Evolutionary conservation across 2,888 invertebrate genomes (phyloP).

Genomic region (Acanthoscelides obtectus): DNA sequence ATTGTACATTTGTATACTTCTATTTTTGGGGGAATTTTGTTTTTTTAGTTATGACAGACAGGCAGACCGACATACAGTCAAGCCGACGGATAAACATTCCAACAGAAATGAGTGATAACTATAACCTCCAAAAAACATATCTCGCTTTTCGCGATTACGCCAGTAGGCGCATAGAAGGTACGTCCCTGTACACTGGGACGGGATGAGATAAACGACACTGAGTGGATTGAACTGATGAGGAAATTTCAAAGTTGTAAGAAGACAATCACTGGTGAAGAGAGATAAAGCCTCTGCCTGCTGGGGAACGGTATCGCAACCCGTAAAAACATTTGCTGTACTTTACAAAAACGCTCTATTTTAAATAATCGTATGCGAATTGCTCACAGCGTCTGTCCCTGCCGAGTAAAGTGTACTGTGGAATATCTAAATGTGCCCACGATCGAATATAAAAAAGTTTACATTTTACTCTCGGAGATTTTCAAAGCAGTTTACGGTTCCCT

Average conservation of each 20-base stretch:
- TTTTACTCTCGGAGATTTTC: neutral
- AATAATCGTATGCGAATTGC: slow-evolving; percentile 1
- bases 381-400: neutral
- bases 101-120: too few species aligned
- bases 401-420: neutral
- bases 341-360: slow-evolving; percentile 11
- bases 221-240: slow-evolving; percentile 45
- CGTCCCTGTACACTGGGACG: slow-evolving; percentile 27
- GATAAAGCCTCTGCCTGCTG: slow-evolving; percentile 26
- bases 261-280: slow-evolving; percentile 39
- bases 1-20: too few species aligned
- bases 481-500: neutral
- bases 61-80: too few species aligned
- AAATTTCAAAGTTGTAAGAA: slow-evolving; percentile 41
- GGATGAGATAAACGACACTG: slow-evolving; percentile 43
- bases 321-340: slow-evolving; percentile 22
- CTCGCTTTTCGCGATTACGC: too few species aligned
- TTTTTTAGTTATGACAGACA: too few species aligned
- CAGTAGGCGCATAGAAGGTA: neutral
- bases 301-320: slow-evolving; percentile 11
- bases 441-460: neutral
- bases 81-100: too few species aligned
- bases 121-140: too few species aligned
- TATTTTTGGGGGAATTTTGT: too few species aligned
- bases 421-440: neutral